These are phyloP conservation scores for Dreissena polymorpha DNA, from an alignment of 1,140 invertebrate species.

Conservation along the genomic window DNA sequence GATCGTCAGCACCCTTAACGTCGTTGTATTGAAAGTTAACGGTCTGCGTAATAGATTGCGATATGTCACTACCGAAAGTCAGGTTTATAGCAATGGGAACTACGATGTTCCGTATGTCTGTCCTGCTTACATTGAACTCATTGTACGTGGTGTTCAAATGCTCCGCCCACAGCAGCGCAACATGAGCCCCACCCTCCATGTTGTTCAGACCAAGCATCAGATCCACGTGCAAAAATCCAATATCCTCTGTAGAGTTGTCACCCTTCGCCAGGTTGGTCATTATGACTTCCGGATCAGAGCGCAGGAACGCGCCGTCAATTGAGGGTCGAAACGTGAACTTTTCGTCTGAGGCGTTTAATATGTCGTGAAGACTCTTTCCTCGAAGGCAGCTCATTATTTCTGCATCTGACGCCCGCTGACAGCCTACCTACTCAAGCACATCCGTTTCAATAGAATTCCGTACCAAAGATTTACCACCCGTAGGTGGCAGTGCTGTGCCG, in stretches of 20 bases:
- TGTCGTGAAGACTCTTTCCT: constrained; percentile 12
- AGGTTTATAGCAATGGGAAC: constrained; percentile 34
- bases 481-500: constrained; percentile 26
- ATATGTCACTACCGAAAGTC: constrained; percentile 18
- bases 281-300: constrained; percentile 4
- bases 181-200: constrained; percentile 26
- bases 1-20: constrained; percentile 11
- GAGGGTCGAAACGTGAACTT: constrained; percentile 27
- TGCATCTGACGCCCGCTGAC: not conserved
- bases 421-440: constrained; percentile 14
- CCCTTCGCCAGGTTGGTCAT: not conserved
- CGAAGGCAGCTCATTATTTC: constrained; percentile 9
- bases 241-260: not conserved
- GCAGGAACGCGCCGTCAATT: constrained; percentile 18
- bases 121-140: constrained; percentile 14
- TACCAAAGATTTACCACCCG: not conserved
- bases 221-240: constrained; percentile 11
- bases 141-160: not conserved
- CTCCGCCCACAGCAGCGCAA: constrained; percentile 18
- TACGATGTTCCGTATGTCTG: constrained; percentile 1
- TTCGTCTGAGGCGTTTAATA: constrained; percentile 1
- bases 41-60: constrained; percentile 17
- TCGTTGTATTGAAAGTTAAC: constrained; percentile 42
- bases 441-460: not conserved
- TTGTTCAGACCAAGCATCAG: constrained; percentile 34